These are phyloP conservation scores for Phoxinus dragarum DNA, from an alignment of 2,797 vertebrate species.

Conservation along the genomic window DNA sequence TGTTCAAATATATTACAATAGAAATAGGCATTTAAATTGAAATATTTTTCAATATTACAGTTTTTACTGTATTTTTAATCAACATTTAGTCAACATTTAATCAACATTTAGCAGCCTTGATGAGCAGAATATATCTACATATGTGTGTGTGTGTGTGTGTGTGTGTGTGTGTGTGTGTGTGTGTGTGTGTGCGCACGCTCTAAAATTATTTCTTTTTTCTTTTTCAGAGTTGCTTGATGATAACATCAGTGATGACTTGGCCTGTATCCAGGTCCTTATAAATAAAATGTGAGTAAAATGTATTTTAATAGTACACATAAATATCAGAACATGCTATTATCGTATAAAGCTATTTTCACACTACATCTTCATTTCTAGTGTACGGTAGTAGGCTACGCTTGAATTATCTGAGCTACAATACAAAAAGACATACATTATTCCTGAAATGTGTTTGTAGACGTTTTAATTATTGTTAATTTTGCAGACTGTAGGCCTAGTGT, in stretches of 20 bases:
- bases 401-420: background rate
- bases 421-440: background rate
- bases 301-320: background rate
- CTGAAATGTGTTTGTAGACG: background rate
- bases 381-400: background rate
- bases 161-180: background rate
- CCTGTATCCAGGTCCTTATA: slow-evolving; percentile 60
- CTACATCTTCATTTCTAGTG: background rate
- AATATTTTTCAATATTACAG: background rate
- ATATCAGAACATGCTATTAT: background rate
- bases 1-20: background rate
- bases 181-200: background rate
- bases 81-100: too few relatives aligned
- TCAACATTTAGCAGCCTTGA: background rate
- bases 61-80: background rate
- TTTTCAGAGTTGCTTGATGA: slow-evolving; percentile 64
- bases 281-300: slow-evolving; percentile 41
- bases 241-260: slow-evolving; percentile 63
- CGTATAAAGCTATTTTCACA: background rate
- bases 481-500: background rate
- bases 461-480: background rate
- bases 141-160: too few relatives aligned
- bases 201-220: background rate
- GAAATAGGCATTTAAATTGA: too few relatives aligned
- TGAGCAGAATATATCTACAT: background rate